Base-by-base conservation (phyloP, 92 coral and sea anemone species). In the Nematostella vectensis region DNA sequence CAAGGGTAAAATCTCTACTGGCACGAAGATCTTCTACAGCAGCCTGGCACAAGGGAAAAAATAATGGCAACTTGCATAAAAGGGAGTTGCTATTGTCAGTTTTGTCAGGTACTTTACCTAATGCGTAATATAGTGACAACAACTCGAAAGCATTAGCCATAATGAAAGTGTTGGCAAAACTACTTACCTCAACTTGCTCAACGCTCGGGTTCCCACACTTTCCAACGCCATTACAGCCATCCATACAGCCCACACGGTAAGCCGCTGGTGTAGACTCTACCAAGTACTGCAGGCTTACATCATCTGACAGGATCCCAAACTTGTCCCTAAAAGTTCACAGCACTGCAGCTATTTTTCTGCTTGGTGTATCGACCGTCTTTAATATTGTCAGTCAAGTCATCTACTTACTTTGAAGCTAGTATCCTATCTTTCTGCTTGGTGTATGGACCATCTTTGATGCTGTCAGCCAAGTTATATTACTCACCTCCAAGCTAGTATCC, bases 181-280 rank as follows among this genome's bases (percentile, higher is more conserved):
- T n/a, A n/a, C n/a, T 21, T 43, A 77, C 83, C 83, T 77, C 68
- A n/a, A 77, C 72, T 57, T 77, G 83, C 23, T 77, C 68, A 1
- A 77, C 83, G 27, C 77, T 70, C 3, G 83, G 83, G 48, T 77
- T 77, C 16, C 83, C 83, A 58, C 83, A 77, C 39, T 77, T 77
- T 22, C 78, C 83, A 1, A 77, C 83, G 2, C 83, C 83, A 44
- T 30, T 26, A 31, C 83, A 77, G 1, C 83, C 83, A 52, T 77
- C 83, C 67, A 66, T 58, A 70, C 83, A 77, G 4, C 42, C 31
- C 12, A 77, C 83, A 10, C 74, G 73, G 52, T 77, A 77, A 12
- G 83, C 78, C 30, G 57, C 78, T 24, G 83, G 78, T 21, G 60
- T 66, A 12, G 78, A 70, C 62, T 77, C 83, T 10, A 77, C 73